Evolutionary conservation across 2,113 vertebrate genomes (phyloP).

Genomic region (Gavia stellata): DNA sequence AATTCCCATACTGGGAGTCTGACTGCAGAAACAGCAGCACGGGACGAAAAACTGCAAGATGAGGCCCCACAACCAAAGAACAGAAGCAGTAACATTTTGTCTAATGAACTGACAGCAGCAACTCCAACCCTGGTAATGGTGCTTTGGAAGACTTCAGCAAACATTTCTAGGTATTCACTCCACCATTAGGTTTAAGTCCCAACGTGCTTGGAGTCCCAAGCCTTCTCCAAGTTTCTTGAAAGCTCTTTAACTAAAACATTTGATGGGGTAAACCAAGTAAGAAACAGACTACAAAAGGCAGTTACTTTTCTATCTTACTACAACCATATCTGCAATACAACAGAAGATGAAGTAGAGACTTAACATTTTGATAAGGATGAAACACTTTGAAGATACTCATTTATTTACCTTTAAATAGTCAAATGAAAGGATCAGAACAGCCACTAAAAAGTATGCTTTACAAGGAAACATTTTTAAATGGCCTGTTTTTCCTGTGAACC

Average conservation of each 20-base stretch:
- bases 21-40: background rate
- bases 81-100: background rate
- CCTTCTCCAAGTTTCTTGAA: background rate
- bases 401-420: background rate
- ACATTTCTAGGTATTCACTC: accelerated
- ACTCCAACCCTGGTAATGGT: background rate
- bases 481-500: background rate
- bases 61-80: background rate
- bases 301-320: background rate
- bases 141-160: background rate
- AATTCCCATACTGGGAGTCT: background rate
- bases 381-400: background rate
- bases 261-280: background rate
- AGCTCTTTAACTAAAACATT: background rate
- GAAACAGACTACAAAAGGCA: background rate
- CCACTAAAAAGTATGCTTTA: background rate
- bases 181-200: background rate
- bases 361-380: background rate
- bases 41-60: background rate
- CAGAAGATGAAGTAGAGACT: background rate
- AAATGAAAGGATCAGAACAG: background rate
- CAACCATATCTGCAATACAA: background rate
- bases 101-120: background rate
- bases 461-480: background rate
- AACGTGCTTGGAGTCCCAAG: background rate